Evolutionary conservation across 2,888 invertebrate genomes (phyloP).

Genomic region (Elysia crispata): DNA sequence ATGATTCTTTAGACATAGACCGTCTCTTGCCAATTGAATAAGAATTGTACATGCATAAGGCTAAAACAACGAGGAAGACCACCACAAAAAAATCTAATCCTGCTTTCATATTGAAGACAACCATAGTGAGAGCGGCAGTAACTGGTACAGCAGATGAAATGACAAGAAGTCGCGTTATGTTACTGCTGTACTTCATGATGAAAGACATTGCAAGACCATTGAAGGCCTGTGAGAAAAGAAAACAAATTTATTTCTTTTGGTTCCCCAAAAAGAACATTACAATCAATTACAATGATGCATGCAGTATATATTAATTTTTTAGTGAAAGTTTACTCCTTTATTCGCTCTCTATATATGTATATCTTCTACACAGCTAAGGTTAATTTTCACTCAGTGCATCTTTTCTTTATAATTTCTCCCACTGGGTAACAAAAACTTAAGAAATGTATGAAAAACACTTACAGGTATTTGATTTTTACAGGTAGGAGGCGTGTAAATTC

Average conservation of each 20-base stretch:
- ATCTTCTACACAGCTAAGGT: no score
- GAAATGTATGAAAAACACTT: not conserved
- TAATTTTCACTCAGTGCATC: not conserved
- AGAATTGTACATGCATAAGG: conserved; percentile 38
- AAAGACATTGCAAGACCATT: conserved; percentile 77
- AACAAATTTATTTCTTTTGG: not conserved
- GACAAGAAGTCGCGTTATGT: conserved; percentile 76
- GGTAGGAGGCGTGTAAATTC: no score
- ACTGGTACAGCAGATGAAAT: conserved; percentile 57
- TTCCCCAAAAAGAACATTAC: not conserved
- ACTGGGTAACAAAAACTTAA: not conserved
- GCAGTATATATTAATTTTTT: no score
- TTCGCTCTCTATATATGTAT: no score
- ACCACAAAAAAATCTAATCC: conserved; percentile 41
- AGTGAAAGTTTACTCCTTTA: no score
- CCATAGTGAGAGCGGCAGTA: conserved; percentile 71
- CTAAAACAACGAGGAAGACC: conserved; percentile 27
- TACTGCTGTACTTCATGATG: conserved; percentile 77
- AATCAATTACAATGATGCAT: no score
- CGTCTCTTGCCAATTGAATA: not conserved
- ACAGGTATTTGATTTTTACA: not conserved
- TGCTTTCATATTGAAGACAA: conserved; percentile 48
- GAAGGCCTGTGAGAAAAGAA: conserved; percentile 60
- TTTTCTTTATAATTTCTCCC: not conserved
- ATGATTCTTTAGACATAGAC: no score